phyloP scores from a whole-genome alignment of 2,113 vertebrate genomes.

The Lagopus leucura region DNA sequence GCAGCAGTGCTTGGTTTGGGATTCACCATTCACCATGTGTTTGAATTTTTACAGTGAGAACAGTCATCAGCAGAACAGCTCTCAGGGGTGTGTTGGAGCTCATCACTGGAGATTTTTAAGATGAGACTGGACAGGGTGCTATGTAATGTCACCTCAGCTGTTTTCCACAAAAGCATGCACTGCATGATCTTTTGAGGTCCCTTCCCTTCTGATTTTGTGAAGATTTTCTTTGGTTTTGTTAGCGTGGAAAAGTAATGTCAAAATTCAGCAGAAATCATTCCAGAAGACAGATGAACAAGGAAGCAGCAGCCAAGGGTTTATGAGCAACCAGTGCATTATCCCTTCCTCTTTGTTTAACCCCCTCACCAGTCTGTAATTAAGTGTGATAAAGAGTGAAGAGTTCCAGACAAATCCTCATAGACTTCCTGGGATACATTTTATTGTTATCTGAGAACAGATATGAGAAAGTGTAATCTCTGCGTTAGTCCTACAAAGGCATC shows the following conservation, averaged over 20 bases:
- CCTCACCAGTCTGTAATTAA: neutral
- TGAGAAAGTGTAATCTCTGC: neutral
- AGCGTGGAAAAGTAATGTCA: neutral
- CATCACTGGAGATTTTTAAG: neutral
- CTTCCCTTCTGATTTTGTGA: neutral
- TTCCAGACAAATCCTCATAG: neutral
- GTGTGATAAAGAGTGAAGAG: neutral
- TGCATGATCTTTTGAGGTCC: neutral
- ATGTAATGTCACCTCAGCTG: neutral
- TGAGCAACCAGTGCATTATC: rapidly evolving
- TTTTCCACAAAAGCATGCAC: neutral
- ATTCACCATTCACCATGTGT: neutral
- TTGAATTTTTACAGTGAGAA: neutral
- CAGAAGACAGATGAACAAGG: neutral
- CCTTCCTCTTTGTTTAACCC: neutral
- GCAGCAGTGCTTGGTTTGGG: neutral
- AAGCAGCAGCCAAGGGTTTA: rapidly evolving
- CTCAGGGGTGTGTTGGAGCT: neutral
- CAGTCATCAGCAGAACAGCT: neutral
- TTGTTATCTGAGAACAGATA: neutral
- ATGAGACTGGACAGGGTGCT: neutral
- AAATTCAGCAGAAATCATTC: neutral
- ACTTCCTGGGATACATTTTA: neutral
- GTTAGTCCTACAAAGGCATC: neutral
- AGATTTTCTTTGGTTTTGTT: neutral